A percentile compares a stretch with the other conserved stretches of the same genome.
phyloP scores from a whole-genome alignment of 2,888 invertebrate genomes.

The Megamerina dolium region DNA sequence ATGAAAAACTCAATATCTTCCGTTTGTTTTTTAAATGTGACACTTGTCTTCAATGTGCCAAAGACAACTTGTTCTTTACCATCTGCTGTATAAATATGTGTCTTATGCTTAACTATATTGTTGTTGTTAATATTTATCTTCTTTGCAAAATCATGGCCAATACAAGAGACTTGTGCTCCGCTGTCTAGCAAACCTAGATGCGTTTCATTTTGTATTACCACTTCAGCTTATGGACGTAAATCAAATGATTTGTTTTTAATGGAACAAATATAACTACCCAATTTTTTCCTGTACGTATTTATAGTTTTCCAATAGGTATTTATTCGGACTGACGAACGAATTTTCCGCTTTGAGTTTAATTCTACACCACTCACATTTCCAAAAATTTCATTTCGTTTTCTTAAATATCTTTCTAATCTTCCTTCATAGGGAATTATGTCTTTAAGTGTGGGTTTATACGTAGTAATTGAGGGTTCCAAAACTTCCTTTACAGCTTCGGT shows the following conservation, averaged over 20 bases:
- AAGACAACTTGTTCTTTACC: conserved; percentile 9
- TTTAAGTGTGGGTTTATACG: background rate
- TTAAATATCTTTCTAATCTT: conserved; percentile 1
- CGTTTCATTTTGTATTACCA: no score
- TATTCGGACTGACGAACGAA: background rate
- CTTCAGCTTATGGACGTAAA: no score
- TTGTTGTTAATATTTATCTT: background rate
- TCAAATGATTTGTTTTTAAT: background rate
- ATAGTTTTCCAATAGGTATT: conserved; percentile 7
- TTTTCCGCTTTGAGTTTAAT: no score
- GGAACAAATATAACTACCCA: background rate
- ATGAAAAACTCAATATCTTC: conserved; percentile 4
- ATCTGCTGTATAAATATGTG: conserved; percentile 6
- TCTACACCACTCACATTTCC: background rate
- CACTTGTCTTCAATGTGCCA: background rate
- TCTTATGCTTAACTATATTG: background rate
- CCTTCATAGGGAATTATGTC: conserved; percentile 3
- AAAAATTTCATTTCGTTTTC: background rate
- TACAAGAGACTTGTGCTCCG: no score
- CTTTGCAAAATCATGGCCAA: conserved; percentile 3
- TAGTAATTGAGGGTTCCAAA: background rate
- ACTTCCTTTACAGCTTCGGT: background rate
- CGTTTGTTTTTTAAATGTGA: conserved; percentile 1
- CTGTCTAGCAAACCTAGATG: no score
- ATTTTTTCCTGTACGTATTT: background rate